Base-by-base conservation (phyloP, 37 sponge, comb jelly and placozoan genomes). In the Petrosia ficiformis region DNA sequence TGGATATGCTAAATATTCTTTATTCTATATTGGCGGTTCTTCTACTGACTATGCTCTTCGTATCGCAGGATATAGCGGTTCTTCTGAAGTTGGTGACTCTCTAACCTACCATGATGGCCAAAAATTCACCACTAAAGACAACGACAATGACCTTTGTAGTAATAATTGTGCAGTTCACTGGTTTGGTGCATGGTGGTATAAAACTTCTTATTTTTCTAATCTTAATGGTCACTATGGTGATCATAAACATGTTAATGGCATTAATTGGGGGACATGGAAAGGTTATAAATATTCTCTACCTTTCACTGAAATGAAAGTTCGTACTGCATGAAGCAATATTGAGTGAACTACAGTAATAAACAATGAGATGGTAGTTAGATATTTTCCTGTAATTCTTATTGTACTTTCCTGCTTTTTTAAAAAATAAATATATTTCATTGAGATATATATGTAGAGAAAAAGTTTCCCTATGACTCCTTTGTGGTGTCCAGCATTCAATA, bases 171-270 rank as follows among this genome's bases (percentile, higher is more conserved):
- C 67, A 42, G 30, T 2, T 21, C 3, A 1, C 29, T 1, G 3
- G 30, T 28, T 60, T 8, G 76, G 64, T 39, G 76, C 40, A 31
- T 75, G 76, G 76, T 75, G 76, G 76, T 75, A 35, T 39, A 75
- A 59, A 11, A 42, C 25, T 30, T 75, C 63, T 60, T 34, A 8
- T 37, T 5, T 1, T 26, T 35, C 76, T 60, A 8, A 75, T 75
- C 76, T 75, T 25, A 75, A 59, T 75, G 76, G 14, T 48, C 14
- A 19, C 8, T 48, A 48, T 48, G 8, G 14, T 48, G 14, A 48
- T 48, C 8, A 48, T 14, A 8, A 8, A 48, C 8, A 8, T 48
- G 14, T 8, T 48, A 8, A 48, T 48, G 54, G 54, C 8, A 48
- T 48, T 19, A 48, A 48, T 48, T 48, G 54, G 54, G 8, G 14